These are phyloP conservation scores for Sylvicola fuscatus DNA, from an alignment of 2,888 invertebrate species.

Conservation along the genomic window DNA sequence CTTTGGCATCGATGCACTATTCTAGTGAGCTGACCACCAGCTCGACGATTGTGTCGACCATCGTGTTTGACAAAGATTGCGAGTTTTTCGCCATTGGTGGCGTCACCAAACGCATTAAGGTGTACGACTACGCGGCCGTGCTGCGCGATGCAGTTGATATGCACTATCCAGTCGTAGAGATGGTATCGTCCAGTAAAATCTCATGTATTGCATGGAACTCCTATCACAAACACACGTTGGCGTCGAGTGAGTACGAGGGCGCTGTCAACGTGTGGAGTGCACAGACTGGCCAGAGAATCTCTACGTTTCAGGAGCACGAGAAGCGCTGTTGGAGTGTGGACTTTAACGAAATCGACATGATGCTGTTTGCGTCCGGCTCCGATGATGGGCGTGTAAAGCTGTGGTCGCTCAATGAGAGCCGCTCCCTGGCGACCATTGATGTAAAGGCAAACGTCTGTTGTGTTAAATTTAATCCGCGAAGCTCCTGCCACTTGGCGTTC, in stretches of 20 bases:
- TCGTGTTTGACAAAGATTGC: constrained; percentile 90
- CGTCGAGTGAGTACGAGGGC: constrained; percentile 88
- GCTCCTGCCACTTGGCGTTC: constrained; percentile 75
- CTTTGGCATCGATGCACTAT: constrained; percentile 73
- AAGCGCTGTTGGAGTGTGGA: constrained; percentile 93
- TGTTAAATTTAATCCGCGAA: constrained; percentile 73
- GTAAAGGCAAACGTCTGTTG: constrained; percentile 92
- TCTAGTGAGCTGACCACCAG: constrained; percentile 75
- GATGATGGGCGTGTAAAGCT: constrained; percentile 86
- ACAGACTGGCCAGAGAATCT: constrained; percentile 47
- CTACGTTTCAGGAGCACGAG: constrained; percentile 75
- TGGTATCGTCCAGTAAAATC: constrained; percentile 81
- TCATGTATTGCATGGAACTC: constrained; percentile 90
- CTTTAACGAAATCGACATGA: constrained; percentile 79
- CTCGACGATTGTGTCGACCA: constrained; percentile 73
- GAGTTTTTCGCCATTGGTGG: constrained; percentile 93
- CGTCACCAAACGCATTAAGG: constrained; percentile 84
- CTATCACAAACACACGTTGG: constrained; percentile 70
- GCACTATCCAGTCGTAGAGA: constrained; percentile 81
- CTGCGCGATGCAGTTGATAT: constrained; percentile 72
- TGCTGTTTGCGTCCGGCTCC: constrained; percentile 76
- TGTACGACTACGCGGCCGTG: constrained; percentile 74
- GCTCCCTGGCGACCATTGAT: constrained; percentile 71
- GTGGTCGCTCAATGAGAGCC: constrained; percentile 75
- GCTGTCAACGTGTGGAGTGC: constrained; percentile 89